Percentiles rank a stretch among this genome's conserved stretches.
These are phyloP conservation scores for Lycia hirtaria DNA, from an alignment of 2,888 invertebrate genomes.

Conservation along the genomic window DNA sequence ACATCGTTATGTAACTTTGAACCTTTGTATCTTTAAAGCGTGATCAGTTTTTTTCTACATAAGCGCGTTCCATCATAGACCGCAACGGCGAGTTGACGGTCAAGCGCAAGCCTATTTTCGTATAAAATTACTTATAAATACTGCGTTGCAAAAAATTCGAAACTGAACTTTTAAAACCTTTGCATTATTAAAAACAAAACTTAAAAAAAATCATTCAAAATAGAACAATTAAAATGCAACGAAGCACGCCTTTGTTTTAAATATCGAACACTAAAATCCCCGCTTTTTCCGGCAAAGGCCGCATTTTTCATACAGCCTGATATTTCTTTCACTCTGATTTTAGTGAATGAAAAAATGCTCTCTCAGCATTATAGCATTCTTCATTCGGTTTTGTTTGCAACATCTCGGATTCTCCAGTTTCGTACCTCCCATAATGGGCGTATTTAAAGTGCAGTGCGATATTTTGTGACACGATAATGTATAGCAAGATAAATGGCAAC, in stretches of 20 bases:
- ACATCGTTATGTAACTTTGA: no score
- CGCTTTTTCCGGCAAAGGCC: constrained; percentile 13
- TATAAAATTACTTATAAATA: no score
- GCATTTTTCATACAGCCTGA: constrained; percentile 5
- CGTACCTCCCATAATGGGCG: constrained; percentile 24
- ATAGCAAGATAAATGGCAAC: no score
- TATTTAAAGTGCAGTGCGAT: no score
- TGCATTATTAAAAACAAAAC: background rate
- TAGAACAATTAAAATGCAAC: constrained; percentile 27
- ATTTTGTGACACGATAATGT: no score
- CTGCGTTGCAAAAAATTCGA: no score
- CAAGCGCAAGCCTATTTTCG: no score
- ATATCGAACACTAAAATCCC: constrained; percentile 26
- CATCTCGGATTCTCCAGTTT: constrained; percentile 15
- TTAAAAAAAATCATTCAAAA: constrained; percentile 7
- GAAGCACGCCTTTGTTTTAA: constrained; percentile 26
- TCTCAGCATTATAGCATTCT: constrained; percentile 35
- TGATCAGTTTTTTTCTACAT: no score
- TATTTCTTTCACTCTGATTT: constrained; percentile 15
- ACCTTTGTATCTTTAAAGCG: no score
- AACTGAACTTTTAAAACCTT: background rate
- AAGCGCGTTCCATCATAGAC: no score
- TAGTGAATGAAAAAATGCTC: constrained; percentile 41
- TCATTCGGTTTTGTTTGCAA: constrained; percentile 14
- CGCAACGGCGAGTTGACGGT: no score